Base-by-base conservation (phyloP, 2,888 invertebrate species). In the Chloroclystis v-ata region DNA sequence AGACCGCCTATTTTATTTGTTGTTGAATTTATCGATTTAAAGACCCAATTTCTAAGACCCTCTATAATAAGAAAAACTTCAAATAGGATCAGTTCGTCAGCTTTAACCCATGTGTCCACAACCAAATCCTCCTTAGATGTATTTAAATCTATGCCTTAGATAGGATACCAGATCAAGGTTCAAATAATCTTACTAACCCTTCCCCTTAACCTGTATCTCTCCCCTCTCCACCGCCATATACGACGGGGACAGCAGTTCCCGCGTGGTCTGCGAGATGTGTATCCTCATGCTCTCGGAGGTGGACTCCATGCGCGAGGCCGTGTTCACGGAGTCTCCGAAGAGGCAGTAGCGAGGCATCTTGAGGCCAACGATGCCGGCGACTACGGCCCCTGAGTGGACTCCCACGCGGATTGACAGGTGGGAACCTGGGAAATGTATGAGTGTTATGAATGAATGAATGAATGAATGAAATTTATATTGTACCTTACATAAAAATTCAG, bases 221-320 rank as follows among this genome's bases (percentile, higher is more conserved):
- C 95, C 95, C 5, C 96, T 89, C 69, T 95, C 95, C 6, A 88
- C 89, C 2, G 95, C 92, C 66, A 90, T 90, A 69, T 96, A 97
- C 0, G 90, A 89, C 0, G 91, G 85, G 0, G 95, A 92, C 5
- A 98, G 82, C 10, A 94, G 83, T 58, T 94, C 91, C 66, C 90
- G 92, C 0, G 97, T 97, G 0, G 95, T 93, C 75, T 97, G 93
- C 1, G 98, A 97, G 65, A 98, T 95, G 75, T 98, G 98, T 52
- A 98, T 95, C 78, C 95, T 94, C 95, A 97, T 97, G 0, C 97
- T 94, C 68, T 94, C 92, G 51, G 96, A 95, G 0, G 96, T 96
- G 0, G 96, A 95, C 73, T 97, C 97, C 97, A 98, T 97, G 25
- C 96, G 89, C 0, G 96, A 95, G 0, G 97, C 97, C 0, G 95